Base-by-base conservation (phyloP, 2,113 vertebrate genomes). In the Stigmatopora nigra region DNA sequence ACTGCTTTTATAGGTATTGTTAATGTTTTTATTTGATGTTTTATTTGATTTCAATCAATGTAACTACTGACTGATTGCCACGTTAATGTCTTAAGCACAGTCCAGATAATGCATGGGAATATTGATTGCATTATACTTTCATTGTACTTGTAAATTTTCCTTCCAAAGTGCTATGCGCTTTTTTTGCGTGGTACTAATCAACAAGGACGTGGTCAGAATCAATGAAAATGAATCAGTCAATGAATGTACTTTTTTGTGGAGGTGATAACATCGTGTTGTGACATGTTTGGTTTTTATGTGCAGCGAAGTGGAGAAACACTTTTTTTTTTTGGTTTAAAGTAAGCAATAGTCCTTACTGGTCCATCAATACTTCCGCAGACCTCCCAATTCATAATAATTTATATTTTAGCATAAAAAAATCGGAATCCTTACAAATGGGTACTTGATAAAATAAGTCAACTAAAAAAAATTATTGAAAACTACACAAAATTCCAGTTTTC, bases 51-150 rank as follows among this genome's bases (percentile, higher is more conserved):
- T 63, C 78, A 83, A 81, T 89, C 84, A 83, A 78, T 88, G 78
- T 85, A 86, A 87, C 86, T 86, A 86, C 85, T 85, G 81, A 87
- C 81, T 75, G 45, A 82, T 71, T 65, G 71, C 67, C 68, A 81
- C 19, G 4, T 17, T n/a, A 17, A 36, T 36, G 35, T 41, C 9
- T 58, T n/a, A 58, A 58, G 56, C 56, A 59, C 56, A 41, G 1
- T 4, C 36, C 10, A 14, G 25, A 58, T 5, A 16, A 57, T 17
- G 15, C 31, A 57, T 14, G 31, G 17, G 31, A 58, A 31, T 58
- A 38, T 17, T 38, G 17, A 58, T 38, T 58, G 55, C 25, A 35
- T 14, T 16, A 16, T 57, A 15, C 35, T 36, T 58, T 25, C 13
- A 14, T 31, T 14, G 31, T 57, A 7, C 14, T 35, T 57, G 22